Base-by-base conservation (phyloP, 92 coral and sea anemone genomes). In the Heliopora coerulea region DNA sequence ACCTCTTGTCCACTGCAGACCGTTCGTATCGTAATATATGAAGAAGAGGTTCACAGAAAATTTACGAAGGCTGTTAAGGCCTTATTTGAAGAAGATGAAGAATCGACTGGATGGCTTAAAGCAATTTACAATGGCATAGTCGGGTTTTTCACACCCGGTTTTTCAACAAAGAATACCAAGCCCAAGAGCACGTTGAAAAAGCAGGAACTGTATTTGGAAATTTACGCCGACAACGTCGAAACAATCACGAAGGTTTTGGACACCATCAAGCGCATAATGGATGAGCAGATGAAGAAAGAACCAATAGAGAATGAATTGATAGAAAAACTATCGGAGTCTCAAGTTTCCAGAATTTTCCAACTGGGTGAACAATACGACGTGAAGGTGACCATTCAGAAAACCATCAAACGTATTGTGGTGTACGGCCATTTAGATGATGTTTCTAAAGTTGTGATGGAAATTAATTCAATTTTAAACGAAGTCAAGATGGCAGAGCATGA, bases 1-100 rank as follows among this genome's bases (percentile, higher is more conserved):
- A 79, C 74, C 23, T 83, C 82, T n/a, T 33, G 68, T 1, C 62
- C 86, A 3, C 19, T 85, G 17, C 59, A 49, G 11, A 52, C 42
- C 11, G 77, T 90, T 30, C 89, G 91, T 17, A 80, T 90, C 35
- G 89, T 90, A 5, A 76, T 90, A 25, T 79, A 20, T 19, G 75
- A 74, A 20, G 75, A 44, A 20, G 54, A 33, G 9, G 54, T 82
- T 41, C 20, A 75, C 54, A 32, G 41, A 24, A 81, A 65, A 44
- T 82, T 82, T 30, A 33, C 39, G 29, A 34, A 82, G 0, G 74
- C 57, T 13, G 59, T 65, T 18, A 74, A 50, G 54, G 30, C 41
- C 33, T 44, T 46, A 39, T 27, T 73, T 27, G 68, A 79, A 39
- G 72, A 25, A 19, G 66, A 73, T 14, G 75, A 49, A 21, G 48